Base-by-base conservation (phyloP, 2,113 vertebrate genomes). In the Eublepharis macularius region DNA sequence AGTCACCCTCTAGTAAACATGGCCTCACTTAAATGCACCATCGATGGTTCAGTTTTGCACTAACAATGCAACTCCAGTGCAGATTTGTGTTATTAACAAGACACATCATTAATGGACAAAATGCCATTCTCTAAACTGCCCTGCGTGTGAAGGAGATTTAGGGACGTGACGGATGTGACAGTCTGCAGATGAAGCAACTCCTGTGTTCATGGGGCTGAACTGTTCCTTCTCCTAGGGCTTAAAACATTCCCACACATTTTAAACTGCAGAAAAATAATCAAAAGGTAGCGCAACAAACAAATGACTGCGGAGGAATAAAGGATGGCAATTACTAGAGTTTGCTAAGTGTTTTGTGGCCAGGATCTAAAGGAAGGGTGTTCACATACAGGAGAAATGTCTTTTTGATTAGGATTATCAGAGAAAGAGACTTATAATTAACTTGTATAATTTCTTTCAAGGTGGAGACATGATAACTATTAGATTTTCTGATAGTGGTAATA, bases 281-380 rank as follows among this genome's bases (percentile, higher is more conserved):
- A 29, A 29, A 21, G 85, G 34, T 32, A 3, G 16, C 29, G 19
- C 0, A 17, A 12, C 60, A 13, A 87, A 2, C 0, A 51, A 4
- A 0, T 0, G 0, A 0, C 0, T 41, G 36, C 0, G 1, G 4
- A 43, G 68, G 8, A 0, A 6, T 0, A 66, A 70, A 0, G 9
- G 0, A 8, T 57, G 19, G 60, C 19, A 3, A 41, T 3, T 60
- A 69, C 9, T 4, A 0, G 34, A 9, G 43, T 14, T 51, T 60
- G 26, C 34, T 49, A 47, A 70, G 66, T n/a, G 26, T 36, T 26
- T 26, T 54, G 66, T 39, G 47, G n/a, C 41, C 24, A 24, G 19
- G 57, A 84, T 84, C 45, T 63, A 51, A 19, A 68, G 39, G 4
- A 74, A 29, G 19, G 19, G 1, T 49, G 34, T 24, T 69, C 11